These are phyloP conservation scores for Drosophila tripunctata DNA, from an alignment of 2,888 invertebrate genomes.

Conservation along the genomic window DNA sequence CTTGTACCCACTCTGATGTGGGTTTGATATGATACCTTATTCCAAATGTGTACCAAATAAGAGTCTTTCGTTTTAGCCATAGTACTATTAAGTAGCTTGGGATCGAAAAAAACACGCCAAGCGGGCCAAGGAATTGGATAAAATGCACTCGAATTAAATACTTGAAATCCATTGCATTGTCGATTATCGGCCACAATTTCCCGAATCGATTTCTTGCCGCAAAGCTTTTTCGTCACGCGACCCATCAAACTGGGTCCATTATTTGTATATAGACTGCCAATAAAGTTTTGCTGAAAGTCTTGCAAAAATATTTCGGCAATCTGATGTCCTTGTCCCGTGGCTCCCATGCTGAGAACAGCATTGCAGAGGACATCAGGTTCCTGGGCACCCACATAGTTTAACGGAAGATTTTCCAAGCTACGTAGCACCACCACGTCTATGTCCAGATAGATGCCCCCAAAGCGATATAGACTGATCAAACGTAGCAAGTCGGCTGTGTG, in stretches of 20 bases:
- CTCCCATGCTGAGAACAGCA: slow-evolving; percentile 87
- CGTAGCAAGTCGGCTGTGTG: slow-evolving; percentile 81
- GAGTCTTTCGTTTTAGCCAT: slow-evolving; percentile 71
- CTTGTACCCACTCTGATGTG: slow-evolving; percentile 68
- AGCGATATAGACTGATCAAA: slow-evolving; percentile 87
- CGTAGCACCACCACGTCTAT: slow-evolving; percentile 89
- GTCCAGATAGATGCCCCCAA: slow-evolving; percentile 91
- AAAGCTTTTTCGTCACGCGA: slow-evolving; percentile 86
- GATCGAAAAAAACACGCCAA: slow-evolving; percentile 87
- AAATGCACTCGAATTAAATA: slow-evolving; percentile 87
- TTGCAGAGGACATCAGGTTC: slow-evolving; percentile 85
- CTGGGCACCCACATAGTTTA: slow-evolving; percentile 83
- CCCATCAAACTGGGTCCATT: slow-evolving; percentile 86
- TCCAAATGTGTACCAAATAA: slow-evolving; percentile 81
- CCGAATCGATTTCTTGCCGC: slow-evolving; percentile 84
- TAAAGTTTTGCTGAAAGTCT: slow-evolving; percentile 85
- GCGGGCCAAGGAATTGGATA: slow-evolving; percentile 87
- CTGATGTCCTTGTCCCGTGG: slow-evolving; percentile 85
- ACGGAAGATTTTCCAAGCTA: slow-evolving; percentile 68
- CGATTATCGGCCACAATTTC: slow-evolving; percentile 84
- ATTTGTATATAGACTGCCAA: slow-evolving; percentile 86
- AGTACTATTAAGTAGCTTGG: slow-evolving; percentile 81
- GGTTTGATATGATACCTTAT: slow-evolving; percentile 69
- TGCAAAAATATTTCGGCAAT: slow-evolving; percentile 85
- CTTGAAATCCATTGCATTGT: slow-evolving; percentile 87